Conservation (phyloP, 2,888 invertebrate species). For the Strigamia maritima region DNA sequence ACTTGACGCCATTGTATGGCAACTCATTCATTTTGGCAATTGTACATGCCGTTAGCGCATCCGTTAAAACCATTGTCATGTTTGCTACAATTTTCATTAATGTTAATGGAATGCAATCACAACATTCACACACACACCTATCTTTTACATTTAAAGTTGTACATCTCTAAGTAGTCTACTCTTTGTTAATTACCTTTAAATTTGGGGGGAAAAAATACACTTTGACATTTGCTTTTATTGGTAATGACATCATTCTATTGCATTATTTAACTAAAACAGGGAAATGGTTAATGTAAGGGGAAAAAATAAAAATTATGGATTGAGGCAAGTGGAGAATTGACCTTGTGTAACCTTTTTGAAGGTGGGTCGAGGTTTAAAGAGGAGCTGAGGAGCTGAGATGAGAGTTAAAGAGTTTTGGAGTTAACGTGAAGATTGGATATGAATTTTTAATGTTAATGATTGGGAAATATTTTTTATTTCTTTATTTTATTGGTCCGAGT, state of each 20-base stretch:
- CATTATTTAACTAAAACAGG: background rate
- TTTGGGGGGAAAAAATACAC: background rate
- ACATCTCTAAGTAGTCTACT: background rate
- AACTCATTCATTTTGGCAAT: slow-evolving; percentile 2
- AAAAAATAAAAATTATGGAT: background rate
- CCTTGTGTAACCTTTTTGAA: background rate
- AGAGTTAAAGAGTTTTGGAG: background rate
- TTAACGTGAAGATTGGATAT: background rate
- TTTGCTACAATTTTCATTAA: slow-evolving; percentile 31
- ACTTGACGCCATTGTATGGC: slow-evolving; percentile 5
- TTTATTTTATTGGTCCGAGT: background rate
- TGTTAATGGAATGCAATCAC: slow-evolving; percentile 34
- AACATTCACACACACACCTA: slow-evolving; percentile 32
- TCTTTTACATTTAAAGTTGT: slow-evolving; percentile 19
- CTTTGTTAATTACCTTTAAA: background rate
- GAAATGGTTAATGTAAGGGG: background rate
- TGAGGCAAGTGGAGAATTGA: background rate
- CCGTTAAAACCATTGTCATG: slow-evolving; percentile 34
- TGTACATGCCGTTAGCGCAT: slow-evolving; percentile 22
- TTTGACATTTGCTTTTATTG: background rate
- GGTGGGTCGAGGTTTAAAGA: background rate
- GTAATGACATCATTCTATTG: background rate
- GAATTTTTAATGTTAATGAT: background rate
- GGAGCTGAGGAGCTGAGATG: background rate
- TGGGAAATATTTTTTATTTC: background rate